These are phyloP conservation scores for Smittia aterrima DNA, from an alignment of 2,888 invertebrate species.

Conservation along the genomic window DNA sequence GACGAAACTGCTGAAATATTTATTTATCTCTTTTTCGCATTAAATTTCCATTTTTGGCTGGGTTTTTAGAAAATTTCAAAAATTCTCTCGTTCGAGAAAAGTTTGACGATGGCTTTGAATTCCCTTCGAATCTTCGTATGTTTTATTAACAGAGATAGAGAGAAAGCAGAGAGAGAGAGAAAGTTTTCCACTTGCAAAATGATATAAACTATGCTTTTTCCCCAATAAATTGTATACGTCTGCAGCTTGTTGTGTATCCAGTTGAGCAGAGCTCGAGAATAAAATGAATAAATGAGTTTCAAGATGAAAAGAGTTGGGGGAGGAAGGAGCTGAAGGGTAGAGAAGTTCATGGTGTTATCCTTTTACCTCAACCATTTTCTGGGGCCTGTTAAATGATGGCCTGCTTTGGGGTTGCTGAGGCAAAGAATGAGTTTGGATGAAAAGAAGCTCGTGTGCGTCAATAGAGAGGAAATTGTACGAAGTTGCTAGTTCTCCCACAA, in stretches of 20 bases:
- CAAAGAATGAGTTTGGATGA: neutral
- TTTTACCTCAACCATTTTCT: constrained; percentile 31
- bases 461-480: constrained; percentile 23
- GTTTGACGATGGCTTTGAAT: too few relatives aligned
- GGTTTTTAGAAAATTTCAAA: too few relatives aligned
- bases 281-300: constrained; percentile 21
- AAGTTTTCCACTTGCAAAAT: neutral
- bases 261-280: constrained; percentile 7
- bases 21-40: too few relatives aligned
- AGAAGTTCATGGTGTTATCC: constrained; percentile 20
- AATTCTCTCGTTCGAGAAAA: too few relatives aligned
- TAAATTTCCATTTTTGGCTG: too few relatives aligned
- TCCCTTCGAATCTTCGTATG: too few relatives aligned
- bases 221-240: constrained; percentile 21
- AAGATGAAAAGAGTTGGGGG: neutral
- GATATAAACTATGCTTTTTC: neutral
- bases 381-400: constrained; percentile 25
- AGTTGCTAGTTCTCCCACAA: constrained; percentile 22
- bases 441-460: neutral
- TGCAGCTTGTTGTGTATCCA: constrained; percentile 19
- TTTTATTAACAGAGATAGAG: too few relatives aligned
- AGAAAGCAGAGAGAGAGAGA: neutral
- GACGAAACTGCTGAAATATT: too few relatives aligned
- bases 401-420: constrained; percentile 15
- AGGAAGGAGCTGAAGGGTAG: neutral